Conservation (phyloP, 2,797 vertebrate species). For the Sebastes taczanowskii region DNA sequence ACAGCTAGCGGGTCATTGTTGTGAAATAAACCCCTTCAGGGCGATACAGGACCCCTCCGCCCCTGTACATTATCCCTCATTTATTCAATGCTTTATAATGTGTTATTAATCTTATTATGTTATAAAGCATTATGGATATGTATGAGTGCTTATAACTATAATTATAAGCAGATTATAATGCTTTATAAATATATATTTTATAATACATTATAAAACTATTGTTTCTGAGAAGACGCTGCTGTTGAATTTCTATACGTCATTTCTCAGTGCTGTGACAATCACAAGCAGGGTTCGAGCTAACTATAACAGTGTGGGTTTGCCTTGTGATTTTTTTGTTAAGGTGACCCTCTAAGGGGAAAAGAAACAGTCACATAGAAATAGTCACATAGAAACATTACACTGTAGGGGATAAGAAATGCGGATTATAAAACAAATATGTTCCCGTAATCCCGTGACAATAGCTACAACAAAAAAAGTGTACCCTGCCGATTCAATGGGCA, state of each 20-base stretch:
- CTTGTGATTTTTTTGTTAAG: no score
- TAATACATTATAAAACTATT: background rate
- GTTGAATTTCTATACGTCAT: background rate
- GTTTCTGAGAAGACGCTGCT: background rate
- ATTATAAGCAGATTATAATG: no score
- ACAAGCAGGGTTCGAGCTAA: background rate
- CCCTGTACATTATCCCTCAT: no score
- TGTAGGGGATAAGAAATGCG: conserved; percentile 11
- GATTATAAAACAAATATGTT: conserved; percentile 57
- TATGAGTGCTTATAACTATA: no score
- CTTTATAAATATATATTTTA: background rate
- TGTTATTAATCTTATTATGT: no score
- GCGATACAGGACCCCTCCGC: no score
- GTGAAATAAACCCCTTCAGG: no score
- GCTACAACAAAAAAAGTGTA: conserved; percentile 36
- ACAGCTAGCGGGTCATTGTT: no score
- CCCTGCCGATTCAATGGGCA: conserved; percentile 30
- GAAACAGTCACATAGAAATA: conserved; percentile 29
- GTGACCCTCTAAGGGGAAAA: background rate
- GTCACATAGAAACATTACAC: conserved; percentile 14
- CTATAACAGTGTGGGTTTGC: background rate
- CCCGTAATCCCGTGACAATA: conserved; percentile 58
- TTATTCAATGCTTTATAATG: no score
- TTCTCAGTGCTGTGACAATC: background rate
- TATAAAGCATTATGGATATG: no score